phyloP scores from a whole-genome alignment of 2,888 invertebrate species.

The Cybosia mesomella region DNA sequence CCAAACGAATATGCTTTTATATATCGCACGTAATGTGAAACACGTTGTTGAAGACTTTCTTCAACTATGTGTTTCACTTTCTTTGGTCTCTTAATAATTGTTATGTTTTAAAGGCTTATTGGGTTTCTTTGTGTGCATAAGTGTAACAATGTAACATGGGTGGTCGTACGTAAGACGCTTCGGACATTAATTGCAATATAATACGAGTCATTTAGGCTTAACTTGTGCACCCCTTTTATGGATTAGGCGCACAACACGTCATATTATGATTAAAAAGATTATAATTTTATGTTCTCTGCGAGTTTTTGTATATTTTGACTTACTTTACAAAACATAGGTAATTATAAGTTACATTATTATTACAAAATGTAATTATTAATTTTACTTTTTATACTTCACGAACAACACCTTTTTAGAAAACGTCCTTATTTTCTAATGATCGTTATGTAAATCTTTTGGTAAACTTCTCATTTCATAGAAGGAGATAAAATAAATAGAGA shows the following conservation, averaged over 20 bases:
- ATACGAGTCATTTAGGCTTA: conserved; percentile 10
- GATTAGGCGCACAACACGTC: conserved; percentile 8
- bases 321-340: background rate
- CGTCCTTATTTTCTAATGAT: too few species aligned
- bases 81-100: conserved; percentile 54
- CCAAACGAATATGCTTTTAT: conserved; percentile 50
- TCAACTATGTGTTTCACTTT: too few species aligned
- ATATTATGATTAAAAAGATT: conserved; percentile 12
- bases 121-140: conserved; percentile 17
- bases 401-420: too few species aligned
- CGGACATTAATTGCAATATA: conserved; percentile 14
- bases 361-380: too few species aligned
- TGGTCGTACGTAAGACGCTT: background rate
- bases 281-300: background rate
- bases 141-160: conserved; percentile 2
- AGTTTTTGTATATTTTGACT: background rate
- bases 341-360: background rate
- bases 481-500: background rate
- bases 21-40: conserved; percentile 45
- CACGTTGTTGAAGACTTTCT: conserved; percentile 51
- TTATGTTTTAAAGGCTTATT: conserved; percentile 35
- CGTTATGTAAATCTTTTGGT: too few species aligned
- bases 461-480: background rate
- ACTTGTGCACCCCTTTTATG: background rate
- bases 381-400: too few species aligned